These are phyloP conservation scores for Corvus moneduloides DNA, from an alignment of 2,113 vertebrate species.

Conservation along the genomic window DNA sequence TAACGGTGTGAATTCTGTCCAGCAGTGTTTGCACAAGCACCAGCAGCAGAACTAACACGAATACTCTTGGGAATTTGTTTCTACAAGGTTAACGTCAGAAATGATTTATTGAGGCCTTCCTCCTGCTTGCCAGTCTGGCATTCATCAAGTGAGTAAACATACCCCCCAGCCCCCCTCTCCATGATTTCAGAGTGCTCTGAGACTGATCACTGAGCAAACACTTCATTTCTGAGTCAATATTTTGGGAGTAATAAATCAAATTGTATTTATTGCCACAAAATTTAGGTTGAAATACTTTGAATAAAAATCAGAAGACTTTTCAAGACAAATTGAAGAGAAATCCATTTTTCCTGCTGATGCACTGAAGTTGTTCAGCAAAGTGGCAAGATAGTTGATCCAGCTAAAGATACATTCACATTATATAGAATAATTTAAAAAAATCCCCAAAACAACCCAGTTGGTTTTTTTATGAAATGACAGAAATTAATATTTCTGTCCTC, in stretches of 20 bases:
- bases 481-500: neutral
- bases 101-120: slow-evolving; percentile 46
- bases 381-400: neutral
- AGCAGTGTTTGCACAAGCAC: slow-evolving; percentile 32
- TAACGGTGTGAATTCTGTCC: neutral
- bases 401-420: neutral
- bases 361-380: neutral
- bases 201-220: slow-evolving; percentile 7
- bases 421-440: neutral
- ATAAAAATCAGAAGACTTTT: neutral
- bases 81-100: slow-evolving; percentile 33
- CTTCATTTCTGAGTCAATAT: slow-evolving; percentile 3
- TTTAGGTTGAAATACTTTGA: neutral
- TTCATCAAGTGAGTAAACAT: neutral
- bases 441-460: neutral
- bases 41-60: neutral
- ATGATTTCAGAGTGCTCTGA: neutral
- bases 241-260: slow-evolving; percentile 9
- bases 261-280: neutral
- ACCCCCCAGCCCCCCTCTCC: rapidly evolving
- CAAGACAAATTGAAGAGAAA: neutral
- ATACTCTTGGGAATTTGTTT: slow-evolving; percentile 22
- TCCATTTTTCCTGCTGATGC: neutral
- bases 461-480: neutral
- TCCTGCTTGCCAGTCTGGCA: neutral